Conservation (phyloP, 2,113 vertebrate genomes). For the Sylvilagus bachmani region DNA sequence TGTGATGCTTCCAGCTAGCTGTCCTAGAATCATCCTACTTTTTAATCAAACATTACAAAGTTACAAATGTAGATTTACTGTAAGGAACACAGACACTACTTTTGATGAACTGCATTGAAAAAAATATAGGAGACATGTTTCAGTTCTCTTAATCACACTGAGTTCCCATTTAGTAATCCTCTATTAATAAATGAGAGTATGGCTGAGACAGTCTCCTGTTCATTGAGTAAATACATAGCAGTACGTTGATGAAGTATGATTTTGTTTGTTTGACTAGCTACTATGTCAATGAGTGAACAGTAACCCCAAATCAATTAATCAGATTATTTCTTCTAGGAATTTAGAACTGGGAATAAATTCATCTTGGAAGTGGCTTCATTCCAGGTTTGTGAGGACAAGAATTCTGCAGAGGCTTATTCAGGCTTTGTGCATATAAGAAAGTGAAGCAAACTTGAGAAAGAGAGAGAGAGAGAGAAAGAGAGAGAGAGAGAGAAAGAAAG, state of each 20-base stretch:
- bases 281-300: not conserved
- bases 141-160: no score
- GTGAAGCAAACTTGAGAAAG: no score
- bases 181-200: not conserved
- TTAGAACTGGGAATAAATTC: not conserved
- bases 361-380: constrained; percentile 40
- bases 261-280: not conserved
- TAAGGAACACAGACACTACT: not conserved
- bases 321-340: not conserved
- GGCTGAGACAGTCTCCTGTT: not conserved
- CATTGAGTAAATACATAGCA: not conserved
- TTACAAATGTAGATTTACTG: not conserved
- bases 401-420: not conserved
- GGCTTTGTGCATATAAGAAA: not conserved
- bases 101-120: not conserved
- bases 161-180: not conserved
- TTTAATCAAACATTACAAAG: not conserved
- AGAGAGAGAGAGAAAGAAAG: no score
- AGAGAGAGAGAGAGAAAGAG: no score
- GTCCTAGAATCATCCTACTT: not conserved
- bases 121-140: not conserved
- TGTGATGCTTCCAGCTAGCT: not conserved
- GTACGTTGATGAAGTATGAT: not conserved
- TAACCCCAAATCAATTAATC: constrained; percentile 4
- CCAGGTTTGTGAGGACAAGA: not conserved